Base-by-base conservation (phyloP, 1,140 invertebrate species). In the Apis cerana region DNA sequence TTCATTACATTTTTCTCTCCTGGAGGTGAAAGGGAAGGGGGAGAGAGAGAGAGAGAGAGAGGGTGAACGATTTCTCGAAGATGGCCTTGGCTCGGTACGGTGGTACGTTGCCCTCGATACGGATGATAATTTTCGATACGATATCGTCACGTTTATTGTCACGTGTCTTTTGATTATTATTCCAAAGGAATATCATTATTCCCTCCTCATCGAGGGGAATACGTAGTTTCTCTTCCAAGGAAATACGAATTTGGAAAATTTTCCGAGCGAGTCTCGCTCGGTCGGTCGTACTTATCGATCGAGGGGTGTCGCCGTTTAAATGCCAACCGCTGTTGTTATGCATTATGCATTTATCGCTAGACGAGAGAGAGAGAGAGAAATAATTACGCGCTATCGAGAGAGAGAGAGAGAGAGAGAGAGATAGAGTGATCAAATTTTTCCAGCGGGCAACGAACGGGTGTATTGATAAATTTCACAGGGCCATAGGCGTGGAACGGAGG, bases 1-100 rank as follows among this genome's bases (percentile, higher is more conserved):
- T 85, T 85, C 82, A 67, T 86, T 84, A 82, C 84, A 81, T 85
- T 86, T 88, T 83, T 72, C 79, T 83, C 62, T 75, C 52, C 15
- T 2, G 50, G 50, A 61, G 65, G 67, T 13, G n/a, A 23, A 61
- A 12, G 21, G 4, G 27, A 27, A 27, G 27, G 27, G 1, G 27
- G 27, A 27, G 27, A 27, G 27, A 27, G 27, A 33, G 33, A 3
- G 33, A 33, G 33, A 3, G 33, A 33, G 33, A 33, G 27, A 27
- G 27, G 27, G 56, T 75, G 85, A 76, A 88, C 67, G 77, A 80
- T 82, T 64, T 65, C 59, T 21, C 21, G 7, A 9, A 15, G 7
- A 1, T 59, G 7, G 52, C 52, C 52, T 52, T 12, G 13, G 11
- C 10, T 27, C 52, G 7, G 52, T 11, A 12, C 11, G 0, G 10